Conservation (phyloP, 2,888 invertebrate species). For the Ceratothoa steindachneri region DNA sequence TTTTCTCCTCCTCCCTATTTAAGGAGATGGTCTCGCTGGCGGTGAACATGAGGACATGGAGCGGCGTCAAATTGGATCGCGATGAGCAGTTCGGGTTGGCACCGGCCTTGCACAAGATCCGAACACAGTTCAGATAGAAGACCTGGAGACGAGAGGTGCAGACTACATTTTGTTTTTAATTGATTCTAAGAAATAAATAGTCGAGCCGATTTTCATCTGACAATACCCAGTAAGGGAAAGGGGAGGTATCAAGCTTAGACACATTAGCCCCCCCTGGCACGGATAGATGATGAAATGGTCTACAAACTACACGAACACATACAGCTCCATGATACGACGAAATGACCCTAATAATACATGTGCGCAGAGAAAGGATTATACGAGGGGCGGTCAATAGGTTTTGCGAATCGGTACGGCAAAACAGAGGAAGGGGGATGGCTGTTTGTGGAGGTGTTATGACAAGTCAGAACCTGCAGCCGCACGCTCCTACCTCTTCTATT, state of each 20-base stretch:
- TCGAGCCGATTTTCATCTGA: neutral
- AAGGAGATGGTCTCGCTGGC: slow-evolving; percentile 68
- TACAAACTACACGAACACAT: too few relatives aligned
- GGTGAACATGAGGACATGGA: slow-evolving; percentile 67
- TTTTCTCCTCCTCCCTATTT: slow-evolving; percentile 64
- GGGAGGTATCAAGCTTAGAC: neutral
- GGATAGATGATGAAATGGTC: too few relatives aligned
- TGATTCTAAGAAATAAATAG: neutral
- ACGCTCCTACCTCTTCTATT: too few relatives aligned
- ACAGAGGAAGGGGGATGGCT: too few relatives aligned
- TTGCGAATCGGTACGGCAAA: too few relatives aligned
- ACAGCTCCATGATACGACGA: too few relatives aligned
- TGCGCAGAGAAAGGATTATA: too few relatives aligned
- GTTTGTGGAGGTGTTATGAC: too few relatives aligned
- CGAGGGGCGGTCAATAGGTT: too few relatives aligned
- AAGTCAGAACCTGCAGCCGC: too few relatives aligned
- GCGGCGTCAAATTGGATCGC: slow-evolving; percentile 64
- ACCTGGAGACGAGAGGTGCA: too few relatives aligned
- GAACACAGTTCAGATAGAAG: slow-evolving; percentile 67
- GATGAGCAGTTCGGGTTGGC: slow-evolving; percentile 71
- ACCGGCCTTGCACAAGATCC: slow-evolving; percentile 65
- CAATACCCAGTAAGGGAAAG: neutral
- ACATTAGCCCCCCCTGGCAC: neutral
- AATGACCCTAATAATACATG: too few relatives aligned
- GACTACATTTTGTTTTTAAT: neutral